Percentiles rank a stretch among this genome's conserved stretches.
Evolutionary conservation across 2,797 vertebrate species (phyloP).

Genomic region (Clarias fuscus): DNA sequence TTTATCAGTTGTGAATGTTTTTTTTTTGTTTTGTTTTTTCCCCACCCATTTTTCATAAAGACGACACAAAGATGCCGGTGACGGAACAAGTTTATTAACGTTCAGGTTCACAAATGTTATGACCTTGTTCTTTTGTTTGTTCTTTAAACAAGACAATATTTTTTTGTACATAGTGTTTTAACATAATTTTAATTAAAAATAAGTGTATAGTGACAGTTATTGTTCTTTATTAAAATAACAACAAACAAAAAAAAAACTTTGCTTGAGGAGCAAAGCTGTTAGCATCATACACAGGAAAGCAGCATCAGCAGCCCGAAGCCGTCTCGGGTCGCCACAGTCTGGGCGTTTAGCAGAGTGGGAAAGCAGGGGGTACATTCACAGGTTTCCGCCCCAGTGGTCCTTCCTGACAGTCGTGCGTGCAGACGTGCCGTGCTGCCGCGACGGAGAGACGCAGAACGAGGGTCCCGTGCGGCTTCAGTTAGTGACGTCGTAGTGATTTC

Average conservation of each 20-base stretch:
- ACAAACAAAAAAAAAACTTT: conserved; percentile 41
- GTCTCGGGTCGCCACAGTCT: conserved; percentile 65
- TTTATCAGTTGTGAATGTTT: not conserved
- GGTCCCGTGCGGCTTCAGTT: conserved; percentile 69
- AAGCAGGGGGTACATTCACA: conserved; percentile 77
- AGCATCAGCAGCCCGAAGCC: conserved; percentile 83
- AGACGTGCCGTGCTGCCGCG: not conserved
- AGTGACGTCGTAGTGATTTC: conserved; percentile 86
- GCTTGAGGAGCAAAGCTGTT: conserved; percentile 62
- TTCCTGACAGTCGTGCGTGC: conserved; percentile 65
- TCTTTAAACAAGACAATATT: conserved; percentile 55
- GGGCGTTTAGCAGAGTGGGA: conserved; percentile 57
- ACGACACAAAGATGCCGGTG: conserved; percentile 35
- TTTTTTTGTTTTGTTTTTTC: no score
- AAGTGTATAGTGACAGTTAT: conserved; percentile 70
- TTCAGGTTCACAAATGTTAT: conserved; percentile 63
- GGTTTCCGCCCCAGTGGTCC: conserved; percentile 74
- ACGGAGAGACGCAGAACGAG: not conserved
- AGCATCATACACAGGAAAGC: conserved; percentile 78
- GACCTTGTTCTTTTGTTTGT: conserved; percentile 37
- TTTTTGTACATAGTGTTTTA: conserved; percentile 85
- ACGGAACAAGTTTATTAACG: conserved; percentile 57
- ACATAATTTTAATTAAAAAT: conserved; percentile 85
- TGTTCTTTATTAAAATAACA: conserved; percentile 25
- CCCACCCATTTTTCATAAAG: conserved; percentile 36